These are phyloP conservation scores for Trachelus troglodyta DNA, from an alignment of 2,888 invertebrate genomes.

Conservation along the genomic window DNA sequence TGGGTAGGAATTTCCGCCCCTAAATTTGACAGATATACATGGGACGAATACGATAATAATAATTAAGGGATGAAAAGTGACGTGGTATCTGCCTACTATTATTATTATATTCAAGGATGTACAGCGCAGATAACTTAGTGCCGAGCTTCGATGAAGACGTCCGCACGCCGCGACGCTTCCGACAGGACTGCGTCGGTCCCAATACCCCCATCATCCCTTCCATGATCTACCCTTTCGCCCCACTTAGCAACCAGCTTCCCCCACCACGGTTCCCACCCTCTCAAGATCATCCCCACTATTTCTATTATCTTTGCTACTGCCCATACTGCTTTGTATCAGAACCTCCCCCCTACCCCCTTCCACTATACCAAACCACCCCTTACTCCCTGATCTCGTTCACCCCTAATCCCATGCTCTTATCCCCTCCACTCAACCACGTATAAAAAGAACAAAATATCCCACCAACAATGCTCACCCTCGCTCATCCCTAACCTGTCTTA, in stretches of 20 bases:
- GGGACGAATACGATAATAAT: neutral
- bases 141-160: slow-evolving; percentile 56
- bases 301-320: slow-evolving; percentile 8
- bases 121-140: slow-evolving; percentile 55
- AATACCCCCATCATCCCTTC: slow-evolving; percentile 34
- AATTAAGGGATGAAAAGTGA: neutral
- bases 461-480: neutral
- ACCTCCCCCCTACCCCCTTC: slow-evolving; percentile 8
- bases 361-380: neutral
- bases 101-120: slow-evolving; percentile 37
- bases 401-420: neutral
- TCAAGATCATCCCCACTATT: neutral
- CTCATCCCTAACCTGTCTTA: neutral
- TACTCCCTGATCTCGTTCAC: no score
- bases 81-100: neutral
- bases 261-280: slow-evolving; percentile 15
- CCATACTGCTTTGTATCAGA: slow-evolving; percentile 11
- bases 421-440: neutral
- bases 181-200: slow-evolving; percentile 62
- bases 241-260: slow-evolving; percentile 14
- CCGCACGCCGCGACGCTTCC: slow-evolving; percentile 64
- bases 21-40: neutral
- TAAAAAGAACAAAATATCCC: neutral
- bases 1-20: neutral
- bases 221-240: slow-evolving; percentile 24